Evolutionary conservation across 1,140 invertebrate species (phyloP).

Genomic region (Maniola jurtina): DNA sequence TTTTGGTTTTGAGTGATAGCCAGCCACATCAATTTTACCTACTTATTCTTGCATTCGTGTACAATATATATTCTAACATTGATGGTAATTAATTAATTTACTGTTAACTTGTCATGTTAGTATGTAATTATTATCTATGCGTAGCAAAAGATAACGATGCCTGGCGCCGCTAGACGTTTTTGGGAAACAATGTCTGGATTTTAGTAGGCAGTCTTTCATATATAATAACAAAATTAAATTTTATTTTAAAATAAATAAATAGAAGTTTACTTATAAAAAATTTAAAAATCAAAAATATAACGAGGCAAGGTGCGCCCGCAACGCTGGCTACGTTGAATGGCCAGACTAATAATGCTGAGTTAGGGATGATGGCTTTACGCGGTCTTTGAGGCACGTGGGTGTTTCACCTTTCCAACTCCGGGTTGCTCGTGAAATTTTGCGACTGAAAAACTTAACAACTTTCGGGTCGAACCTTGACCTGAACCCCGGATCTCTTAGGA

Average conservation of each 20-base stretch:
- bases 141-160: slow-evolving; percentile 38
- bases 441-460: no score
- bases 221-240: background rate
- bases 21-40: background rate
- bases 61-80: background rate
- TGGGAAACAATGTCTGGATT: slow-evolving; percentile 21
- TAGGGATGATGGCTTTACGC: no score
- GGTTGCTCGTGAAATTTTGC: no score
- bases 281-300: no score
- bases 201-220: background rate
- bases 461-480: no score
- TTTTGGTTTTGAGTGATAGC: background rate
- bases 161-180: slow-evolving; percentile 50
- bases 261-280: no score
- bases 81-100: background rate
- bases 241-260: background rate
- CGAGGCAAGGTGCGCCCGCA: no score
- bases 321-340: no score
- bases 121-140: slow-evolving; percentile 41
- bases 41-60: background rate
- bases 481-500: no score
- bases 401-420: no score
- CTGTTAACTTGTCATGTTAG: background rate
- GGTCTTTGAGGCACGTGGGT: no score
- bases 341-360: no score